Evolutionary conservation across 2,797 vertebrate species (phyloP), one percentile per base, ranked within the genome.

Genomic region (Acanthornis magna): DNA sequence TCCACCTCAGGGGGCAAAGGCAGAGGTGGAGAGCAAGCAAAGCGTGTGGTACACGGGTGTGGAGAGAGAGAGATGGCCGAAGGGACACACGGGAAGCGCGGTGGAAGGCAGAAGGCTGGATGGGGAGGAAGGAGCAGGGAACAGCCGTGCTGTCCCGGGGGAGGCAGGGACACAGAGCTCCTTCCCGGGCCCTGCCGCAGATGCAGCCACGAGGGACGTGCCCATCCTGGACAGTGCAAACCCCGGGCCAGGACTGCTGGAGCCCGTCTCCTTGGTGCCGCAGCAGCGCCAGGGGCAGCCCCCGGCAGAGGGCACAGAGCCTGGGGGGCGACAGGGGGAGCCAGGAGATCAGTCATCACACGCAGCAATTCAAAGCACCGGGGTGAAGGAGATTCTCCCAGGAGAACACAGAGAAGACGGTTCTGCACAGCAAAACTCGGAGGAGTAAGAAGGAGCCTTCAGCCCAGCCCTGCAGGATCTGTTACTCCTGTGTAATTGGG

Each of bases 381-480:
- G 19, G 29, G 83, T 50, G 60, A 65, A 65, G 45, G 87, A 53
- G 13, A 16, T 6, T 20, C 20, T 47, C n/a, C 34, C 50, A 38
- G 86, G 79, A 53, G 87, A 87, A 66, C 83, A 26, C 23, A 68
- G 62, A 48, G 81, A 89, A 66, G 95, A 47, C 15, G 58, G 45
- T 22, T 68, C 19, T 25, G 45, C 75, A 50, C 95, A 79, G 54
- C 89, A 76, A 66, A 85, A 74, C 17, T 72, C 68, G 3, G 95
- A 96, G 88, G 90, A 97, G 36, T 97, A 92, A 95, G 65, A 55
- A 70, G 23, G 3, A 5, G 62, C 43, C 21, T 45, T 38, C 77
- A 77, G 57, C 43, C 67, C 47, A 82, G 45, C 36, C 86, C 65
- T 90, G 68, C 63, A 60, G 79, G 70, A 50, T 45, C 88, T 78